Evolutionary conservation across 64 coral and sea anemone species (phyloP).

Genomic region (Dendrophyllia cribrosa): DNA sequence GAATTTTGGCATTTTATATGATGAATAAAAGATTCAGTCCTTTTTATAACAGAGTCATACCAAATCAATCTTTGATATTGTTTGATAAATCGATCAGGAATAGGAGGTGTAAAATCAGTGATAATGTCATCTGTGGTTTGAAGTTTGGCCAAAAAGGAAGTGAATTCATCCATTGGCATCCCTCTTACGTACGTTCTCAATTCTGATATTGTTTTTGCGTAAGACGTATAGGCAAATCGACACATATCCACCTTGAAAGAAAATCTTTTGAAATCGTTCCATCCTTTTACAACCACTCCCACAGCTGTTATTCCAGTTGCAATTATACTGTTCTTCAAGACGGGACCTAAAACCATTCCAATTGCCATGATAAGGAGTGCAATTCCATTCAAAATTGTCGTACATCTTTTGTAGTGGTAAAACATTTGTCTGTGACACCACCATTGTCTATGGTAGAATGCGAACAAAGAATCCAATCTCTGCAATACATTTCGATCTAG

Average conservation of each 20-base stretch:
- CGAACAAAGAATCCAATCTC: background rate
- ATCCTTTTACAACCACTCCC: no score
- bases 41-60: no score
- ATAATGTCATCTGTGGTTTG: conserved; percentile 45
- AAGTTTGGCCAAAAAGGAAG: background rate
- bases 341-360: no score
- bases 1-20: no score
- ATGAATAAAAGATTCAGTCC: background rate
- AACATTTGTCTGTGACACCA: background rate
- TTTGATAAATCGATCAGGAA: background rate
- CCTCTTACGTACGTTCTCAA: background rate
- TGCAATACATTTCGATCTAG: background rate
- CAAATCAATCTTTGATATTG: no score
- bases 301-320: no score
- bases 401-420: background rate
- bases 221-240: conserved; percentile 39
- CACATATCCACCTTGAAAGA: conserved; percentile 24
- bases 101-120: conserved; percentile 17
- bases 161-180: no score
- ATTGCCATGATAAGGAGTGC: no score
- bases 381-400: background rate
- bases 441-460: background rate
- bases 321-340: no score
- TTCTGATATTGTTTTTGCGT: no score
- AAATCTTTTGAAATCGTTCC: conserved; percentile 17